These are phyloP conservation scores for Microcaecilia unicolor DNA, from an alignment of 2,797 vertebrate species.

Conservation along the genomic window DNA sequence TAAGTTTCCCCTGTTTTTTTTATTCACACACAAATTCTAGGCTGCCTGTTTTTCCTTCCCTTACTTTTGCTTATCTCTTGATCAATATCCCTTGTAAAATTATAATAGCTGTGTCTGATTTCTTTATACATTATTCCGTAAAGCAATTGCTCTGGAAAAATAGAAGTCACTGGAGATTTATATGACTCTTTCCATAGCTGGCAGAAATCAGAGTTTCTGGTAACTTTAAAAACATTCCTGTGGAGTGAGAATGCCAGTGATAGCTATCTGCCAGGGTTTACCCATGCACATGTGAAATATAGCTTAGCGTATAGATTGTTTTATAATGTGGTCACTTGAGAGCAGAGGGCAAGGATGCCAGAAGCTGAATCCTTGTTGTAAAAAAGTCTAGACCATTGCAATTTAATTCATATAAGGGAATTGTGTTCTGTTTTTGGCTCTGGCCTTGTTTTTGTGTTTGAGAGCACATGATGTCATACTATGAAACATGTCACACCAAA, in stretches of 20 bases:
- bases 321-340: conserved; percentile 45
- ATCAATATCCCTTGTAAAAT: neutral
- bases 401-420: conserved; percentile 50
- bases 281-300: conserved; percentile 53
- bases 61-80: neutral
- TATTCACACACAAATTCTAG: conserved; percentile 7
- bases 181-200: conserved; percentile 22
- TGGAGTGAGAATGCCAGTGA: conserved; percentile 31
- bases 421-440: conserved; percentile 38
- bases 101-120: neutral
- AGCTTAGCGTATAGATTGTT: conserved; percentile 52
- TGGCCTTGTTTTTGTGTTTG: conserved; percentile 39
- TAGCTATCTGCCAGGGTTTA: conserved; percentile 48
- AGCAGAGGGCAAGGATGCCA: conserved; percentile 27
- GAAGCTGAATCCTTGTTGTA: conserved; percentile 23
- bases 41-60: neutral
- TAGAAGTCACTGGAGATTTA: neutral
- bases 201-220: conserved; percentile 31
- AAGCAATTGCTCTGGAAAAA: neutral
- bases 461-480: conserved; percentile 60
- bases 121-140: conserved; percentile 1
- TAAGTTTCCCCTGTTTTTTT: conserved; percentile 33
- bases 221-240: conserved; percentile 48
- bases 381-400: conserved; percentile 43
- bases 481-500: conserved; percentile 46